A percentile compares a stretch with the other conserved stretches of the same genome.
These are phyloP conservation scores for Lasioglossum pauxillum DNA, from an alignment of 2,888 invertebrate genomes.

Conservation along the genomic window DNA sequence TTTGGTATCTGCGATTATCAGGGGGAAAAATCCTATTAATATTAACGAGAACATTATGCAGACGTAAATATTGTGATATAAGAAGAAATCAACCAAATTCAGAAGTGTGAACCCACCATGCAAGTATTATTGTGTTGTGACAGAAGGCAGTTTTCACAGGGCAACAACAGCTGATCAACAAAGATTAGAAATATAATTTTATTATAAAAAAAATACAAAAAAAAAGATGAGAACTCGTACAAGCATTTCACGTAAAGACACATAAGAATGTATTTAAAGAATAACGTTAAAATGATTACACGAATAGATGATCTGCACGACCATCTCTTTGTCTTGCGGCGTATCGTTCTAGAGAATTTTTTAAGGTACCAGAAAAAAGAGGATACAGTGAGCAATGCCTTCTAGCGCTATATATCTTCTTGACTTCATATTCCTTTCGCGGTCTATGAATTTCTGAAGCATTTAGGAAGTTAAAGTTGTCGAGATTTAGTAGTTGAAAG, in stretches of 20 bases:
- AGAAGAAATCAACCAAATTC: conserved; percentile 77
- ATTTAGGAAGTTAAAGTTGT: conserved; percentile 61
- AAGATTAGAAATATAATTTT: conserved; percentile 86
- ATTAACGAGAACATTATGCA: conserved; percentile 61
- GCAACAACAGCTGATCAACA: conserved; percentile 89
- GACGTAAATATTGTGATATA: conserved; percentile 74
- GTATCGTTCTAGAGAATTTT: conserved; percentile 75
- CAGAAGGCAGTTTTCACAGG: conserved; percentile 90
- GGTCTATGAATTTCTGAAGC: conserved; percentile 61
- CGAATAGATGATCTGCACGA: conserved; percentile 74
- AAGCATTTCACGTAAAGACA: conserved; percentile 76
- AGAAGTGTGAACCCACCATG: conserved; percentile 80
- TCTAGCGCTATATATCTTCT: conserved; percentile 67
- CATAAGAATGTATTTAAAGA: conserved; percentile 72
- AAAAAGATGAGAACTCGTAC: conserved; percentile 77
- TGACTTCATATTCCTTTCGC: conserved; percentile 61
- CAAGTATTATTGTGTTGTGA: conserved; percentile 85
- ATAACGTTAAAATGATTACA: conserved; percentile 68
- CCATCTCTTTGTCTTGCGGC: conserved; percentile 76
- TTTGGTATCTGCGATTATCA: conserved; percentile 70
- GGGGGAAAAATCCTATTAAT: conserved; percentile 59
- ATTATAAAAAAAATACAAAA: conserved; percentile 87
- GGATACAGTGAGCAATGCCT: conserved; percentile 72
- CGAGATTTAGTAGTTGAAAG: conserved; percentile 58
- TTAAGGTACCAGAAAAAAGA: conserved; percentile 74